Evolutionary conservation across 2,113 vertebrate genomes (phyloP).

Genomic region (Pipa parva): DNA sequence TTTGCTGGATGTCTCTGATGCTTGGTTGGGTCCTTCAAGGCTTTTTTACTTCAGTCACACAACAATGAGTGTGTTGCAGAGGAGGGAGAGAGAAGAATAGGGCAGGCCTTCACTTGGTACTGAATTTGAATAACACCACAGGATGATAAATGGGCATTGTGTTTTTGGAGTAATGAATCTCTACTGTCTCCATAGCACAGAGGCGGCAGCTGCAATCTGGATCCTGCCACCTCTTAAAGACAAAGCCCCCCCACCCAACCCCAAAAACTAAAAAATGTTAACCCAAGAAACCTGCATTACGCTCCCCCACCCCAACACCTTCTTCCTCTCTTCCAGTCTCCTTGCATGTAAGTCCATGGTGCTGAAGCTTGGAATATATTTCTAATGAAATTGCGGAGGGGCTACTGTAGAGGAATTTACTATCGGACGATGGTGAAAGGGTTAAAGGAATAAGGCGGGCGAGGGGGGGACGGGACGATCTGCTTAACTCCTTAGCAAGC

Average conservation of each 20-base stretch:
- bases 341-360: constrained; percentile 33
- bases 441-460: background rate
- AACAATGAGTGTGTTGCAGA: constrained; percentile 83
- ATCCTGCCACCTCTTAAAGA: constrained; percentile 97
- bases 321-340: constrained; percentile 29
- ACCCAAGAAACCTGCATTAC: constrained; percentile 46
- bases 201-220: constrained; percentile 92
- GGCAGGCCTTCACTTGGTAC: constrained; percentile 95
- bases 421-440: background rate
- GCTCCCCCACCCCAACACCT: constrained; percentile 38
- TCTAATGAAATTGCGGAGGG: constrained; percentile 10
- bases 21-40: constrained; percentile 61
- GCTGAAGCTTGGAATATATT: constrained; percentile 17
- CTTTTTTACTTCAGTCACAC: constrained; percentile 77
- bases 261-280: constrained; percentile 39
- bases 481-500: constrained; percentile 9
- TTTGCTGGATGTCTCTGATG: constrained; percentile 56
- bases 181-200: constrained; percentile 87
- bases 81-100: constrained; percentile 80
- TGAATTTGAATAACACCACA: constrained; percentile 99
- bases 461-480: too few relatives aligned
- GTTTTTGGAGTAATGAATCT: constrained; percentile 98
- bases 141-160: constrained; percentile 99
- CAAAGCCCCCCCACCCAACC: constrained; percentile 74
- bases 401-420: constrained; percentile 32